Percentiles rank a stretch among this genome's conserved stretches.
These are phyloP conservation scores for Nymphalis polychloros DNA, from an alignment of 2,888 invertebrate species.

Conservation along the genomic window DNA sequence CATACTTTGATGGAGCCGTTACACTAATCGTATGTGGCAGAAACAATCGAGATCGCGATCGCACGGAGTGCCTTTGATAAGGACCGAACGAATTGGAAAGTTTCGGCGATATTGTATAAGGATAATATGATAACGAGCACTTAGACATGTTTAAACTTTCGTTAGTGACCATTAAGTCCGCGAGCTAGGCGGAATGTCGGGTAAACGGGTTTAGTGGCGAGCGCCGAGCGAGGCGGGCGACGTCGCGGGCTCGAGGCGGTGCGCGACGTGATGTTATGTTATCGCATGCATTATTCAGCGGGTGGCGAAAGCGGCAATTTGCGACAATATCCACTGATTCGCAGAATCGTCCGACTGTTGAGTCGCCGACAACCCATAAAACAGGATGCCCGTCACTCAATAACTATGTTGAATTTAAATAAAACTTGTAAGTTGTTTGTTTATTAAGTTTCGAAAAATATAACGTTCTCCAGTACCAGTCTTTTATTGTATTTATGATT, in stretches of 20 bases:
- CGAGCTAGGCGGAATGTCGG: conserved; percentile 50
- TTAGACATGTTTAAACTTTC: conserved; percentile 54
- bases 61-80: conserved; percentile 42
- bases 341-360: conserved; percentile 72
- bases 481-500: not conserved
- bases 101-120: conserved; percentile 11
- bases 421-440: conserved; percentile 51
- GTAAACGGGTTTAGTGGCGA: conserved; percentile 53
- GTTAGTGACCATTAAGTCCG: conserved; percentile 57
- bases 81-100: conserved; percentile 11
- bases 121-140: conserved; percentile 49
- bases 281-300: conserved; percentile 80
- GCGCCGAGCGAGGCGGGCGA: conserved; percentile 31
- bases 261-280: conserved; percentile 77
- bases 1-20: conserved; percentile 11
- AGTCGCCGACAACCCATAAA: conserved; percentile 74
- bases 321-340: conserved; percentile 81
- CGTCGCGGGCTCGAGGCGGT: conserved; percentile 42
- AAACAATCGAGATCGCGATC: not conserved
- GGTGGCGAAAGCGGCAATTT: conserved; percentile 81
- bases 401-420: conserved; percentile 73
- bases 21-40: conserved; percentile 1
- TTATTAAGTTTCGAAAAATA: conserved; percentile 29
- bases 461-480: not conserved
- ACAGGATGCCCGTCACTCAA: conserved; percentile 77